Conservation (phyloP, 2,888 invertebrate genomes). For the Mantis religiosa region DNA sequence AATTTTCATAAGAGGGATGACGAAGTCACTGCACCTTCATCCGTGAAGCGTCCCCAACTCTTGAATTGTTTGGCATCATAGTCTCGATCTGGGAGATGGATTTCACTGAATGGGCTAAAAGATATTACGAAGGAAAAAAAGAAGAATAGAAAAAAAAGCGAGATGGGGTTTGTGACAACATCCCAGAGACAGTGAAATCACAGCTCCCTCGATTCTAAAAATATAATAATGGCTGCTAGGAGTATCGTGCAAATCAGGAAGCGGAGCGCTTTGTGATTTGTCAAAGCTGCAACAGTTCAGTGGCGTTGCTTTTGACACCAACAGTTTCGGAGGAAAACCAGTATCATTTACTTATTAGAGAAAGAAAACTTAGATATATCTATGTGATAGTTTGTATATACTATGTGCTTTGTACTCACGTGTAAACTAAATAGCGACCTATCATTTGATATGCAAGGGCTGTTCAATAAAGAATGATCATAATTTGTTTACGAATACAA, state of each 20-base stretch:
- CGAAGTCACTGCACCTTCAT: not conserved
- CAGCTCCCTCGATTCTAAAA: not conserved
- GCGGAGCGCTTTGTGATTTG: not conserved
- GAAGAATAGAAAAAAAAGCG: not conserved
- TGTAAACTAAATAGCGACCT: no score
- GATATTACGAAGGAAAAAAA: not conserved
- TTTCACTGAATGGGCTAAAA: not conserved
- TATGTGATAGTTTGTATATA: no score
- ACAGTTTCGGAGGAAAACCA: no score
- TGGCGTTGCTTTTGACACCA: not conserved
- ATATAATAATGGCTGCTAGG: not conserved
- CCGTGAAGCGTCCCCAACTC: not conserved
- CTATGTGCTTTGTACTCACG: no score
- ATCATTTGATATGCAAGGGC: no score
- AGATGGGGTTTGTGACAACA: not conserved
- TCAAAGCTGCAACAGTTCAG: not conserved
- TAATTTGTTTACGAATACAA: no score
- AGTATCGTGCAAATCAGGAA: not conserved
- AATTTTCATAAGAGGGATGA: not conserved
- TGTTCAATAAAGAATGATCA: no score
- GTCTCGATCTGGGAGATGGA: not conserved
- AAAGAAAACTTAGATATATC: no score
- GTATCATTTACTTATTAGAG: no score
- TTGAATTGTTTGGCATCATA: not conserved
- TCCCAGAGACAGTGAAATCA: slow-evolving; percentile 5